Conservation (phyloP, 64 coral and sea anemone genomes). For the Actinia equina region DNA sequence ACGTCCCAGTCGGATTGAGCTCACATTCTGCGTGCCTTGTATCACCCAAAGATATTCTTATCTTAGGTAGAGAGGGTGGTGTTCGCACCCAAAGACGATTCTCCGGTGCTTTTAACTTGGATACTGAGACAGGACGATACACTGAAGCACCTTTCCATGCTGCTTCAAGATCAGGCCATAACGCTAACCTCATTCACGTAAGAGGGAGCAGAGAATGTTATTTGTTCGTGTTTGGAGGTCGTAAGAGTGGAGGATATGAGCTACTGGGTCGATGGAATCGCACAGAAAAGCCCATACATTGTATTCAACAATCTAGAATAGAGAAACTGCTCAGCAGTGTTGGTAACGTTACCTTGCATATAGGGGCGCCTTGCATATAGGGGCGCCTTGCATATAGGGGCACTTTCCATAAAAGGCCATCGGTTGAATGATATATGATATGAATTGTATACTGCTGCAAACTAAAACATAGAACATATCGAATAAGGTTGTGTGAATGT, state of each 20-base stretch:
- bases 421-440: too few relatives aligned
- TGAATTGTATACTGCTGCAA: too few relatives aligned
- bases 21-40: constrained; percentile 78
- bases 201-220: constrained; percentile 53
- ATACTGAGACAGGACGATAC: constrained; percentile 79
- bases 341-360: too few relatives aligned
- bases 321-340: too few relatives aligned
- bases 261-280: constrained; percentile 61
- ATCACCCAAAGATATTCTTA: constrained; percentile 67
- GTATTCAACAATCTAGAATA: constrained; percentile 49
- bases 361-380: too few relatives aligned
- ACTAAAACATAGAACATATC: too few relatives aligned
- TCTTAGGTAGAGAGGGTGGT: constrained; percentile 88
- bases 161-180: constrained; percentile 82
- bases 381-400: too few relatives aligned
- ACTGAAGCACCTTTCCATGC: constrained; percentile 71
- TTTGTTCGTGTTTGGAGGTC: constrained; percentile 89
- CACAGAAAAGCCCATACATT: constrained; percentile 16
- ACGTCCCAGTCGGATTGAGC: constrained; percentile 90
- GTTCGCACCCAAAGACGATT: constrained; percentile 89
- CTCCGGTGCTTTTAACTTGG: constrained; percentile 84
- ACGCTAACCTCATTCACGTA: constrained; percentile 70
- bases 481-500: too few relatives aligned
- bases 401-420: too few relatives aligned
- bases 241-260: constrained; percentile 80